These are phyloP conservation scores for Saxidomus purpurata DNA, from an alignment of 1,140 invertebrate species.

Conservation along the genomic window DNA sequence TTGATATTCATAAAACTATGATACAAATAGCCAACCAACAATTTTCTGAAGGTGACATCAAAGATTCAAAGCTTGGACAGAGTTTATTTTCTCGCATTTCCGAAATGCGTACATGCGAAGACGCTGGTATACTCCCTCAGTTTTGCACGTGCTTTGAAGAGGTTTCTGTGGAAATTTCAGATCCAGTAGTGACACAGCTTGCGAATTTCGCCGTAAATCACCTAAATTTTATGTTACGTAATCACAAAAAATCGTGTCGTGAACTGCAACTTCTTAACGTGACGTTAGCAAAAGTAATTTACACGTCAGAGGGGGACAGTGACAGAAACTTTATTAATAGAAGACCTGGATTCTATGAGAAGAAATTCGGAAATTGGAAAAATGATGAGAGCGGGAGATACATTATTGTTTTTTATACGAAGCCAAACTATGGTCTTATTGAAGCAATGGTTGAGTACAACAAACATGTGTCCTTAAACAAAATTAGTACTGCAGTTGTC, in stretches of 20 bases:
- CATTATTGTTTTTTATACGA: conserved; percentile 75
- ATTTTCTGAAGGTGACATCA: not conserved
- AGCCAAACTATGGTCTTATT: conserved; percentile 80
- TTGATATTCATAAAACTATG: conserved; percentile 60
- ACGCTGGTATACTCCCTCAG: conserved; percentile 64
- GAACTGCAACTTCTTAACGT: conserved; percentile 50
- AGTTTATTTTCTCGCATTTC: conserved; percentile 65
- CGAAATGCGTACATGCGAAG: conserved; percentile 50
- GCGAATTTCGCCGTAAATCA: conserved; percentile 19
- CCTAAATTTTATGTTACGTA: conserved; percentile 62
- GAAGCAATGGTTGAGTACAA: conserved; percentile 74
- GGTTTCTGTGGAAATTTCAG: not conserved
- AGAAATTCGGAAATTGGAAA: not conserved
- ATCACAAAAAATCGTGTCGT: conserved; percentile 38
- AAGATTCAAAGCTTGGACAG: not conserved
- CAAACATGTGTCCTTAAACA: not conserved
- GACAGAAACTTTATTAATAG: not conserved
- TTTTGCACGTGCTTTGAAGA: conserved; percentile 69
- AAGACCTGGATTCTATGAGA: not conserved
- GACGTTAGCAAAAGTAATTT: conserved; percentile 43
- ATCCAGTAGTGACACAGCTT: conserved; percentile 25
- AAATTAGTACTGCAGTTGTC: conserved; percentile 45
- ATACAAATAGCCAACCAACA: conserved; percentile 16
- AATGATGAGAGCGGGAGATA: conserved; percentile 43
- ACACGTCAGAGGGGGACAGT: conserved; percentile 55